Evolutionary conservation across 1,140 invertebrate species (phyloP).

Genomic region (Drosophila parvula): DNA sequence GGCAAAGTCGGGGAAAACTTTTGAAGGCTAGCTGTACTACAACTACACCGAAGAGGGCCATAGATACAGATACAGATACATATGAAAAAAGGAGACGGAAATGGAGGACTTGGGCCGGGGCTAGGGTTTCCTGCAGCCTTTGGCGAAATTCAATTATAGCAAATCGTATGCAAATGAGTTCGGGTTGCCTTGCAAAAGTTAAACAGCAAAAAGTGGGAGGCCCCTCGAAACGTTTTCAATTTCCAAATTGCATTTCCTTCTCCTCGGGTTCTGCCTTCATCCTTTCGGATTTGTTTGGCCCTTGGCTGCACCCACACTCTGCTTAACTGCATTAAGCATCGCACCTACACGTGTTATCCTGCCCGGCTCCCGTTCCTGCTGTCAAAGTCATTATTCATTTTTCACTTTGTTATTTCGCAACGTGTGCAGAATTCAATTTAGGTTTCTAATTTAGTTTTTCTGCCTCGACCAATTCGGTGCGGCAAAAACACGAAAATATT

Average conservation of each 20-base stretch:
- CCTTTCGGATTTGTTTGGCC: conserved; percentile 29
- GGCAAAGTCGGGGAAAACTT: conserved; percentile 55
- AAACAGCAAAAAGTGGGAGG: conserved; percentile 53
- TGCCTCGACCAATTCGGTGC: conserved; percentile 13
- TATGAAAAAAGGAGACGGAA: conserved; percentile 9
- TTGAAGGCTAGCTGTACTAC: conserved; percentile 43
- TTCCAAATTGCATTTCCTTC: conserved; percentile 69
- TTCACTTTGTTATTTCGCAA: conserved; percentile 64
- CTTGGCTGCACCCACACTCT: conserved; percentile 35
- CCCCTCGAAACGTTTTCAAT: conserved; percentile 61
- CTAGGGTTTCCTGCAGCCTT: conserved; percentile 42
- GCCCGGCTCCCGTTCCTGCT: not conserved
- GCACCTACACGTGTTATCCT: conserved; percentile 33
- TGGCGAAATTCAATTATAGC: conserved; percentile 73
- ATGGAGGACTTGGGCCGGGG: not conserved
- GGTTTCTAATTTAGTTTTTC: conserved; percentile 71
- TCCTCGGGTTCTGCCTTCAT: conserved; percentile 9
- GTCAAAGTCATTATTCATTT: conserved; percentile 68
- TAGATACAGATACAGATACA: conserved; percentile 14
- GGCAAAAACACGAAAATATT: conserved; percentile 75
- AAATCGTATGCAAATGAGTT: conserved; percentile 78
- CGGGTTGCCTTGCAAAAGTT: conserved; percentile 48
- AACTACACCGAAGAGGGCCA: conserved; percentile 18
- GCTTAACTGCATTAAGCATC: conserved; percentile 59
- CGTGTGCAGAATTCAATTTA: conserved; percentile 74